phyloP scores from a whole-genome alignment of 2,888 invertebrate genomes.

The Caenorhabditis macrosperma region DNA sequence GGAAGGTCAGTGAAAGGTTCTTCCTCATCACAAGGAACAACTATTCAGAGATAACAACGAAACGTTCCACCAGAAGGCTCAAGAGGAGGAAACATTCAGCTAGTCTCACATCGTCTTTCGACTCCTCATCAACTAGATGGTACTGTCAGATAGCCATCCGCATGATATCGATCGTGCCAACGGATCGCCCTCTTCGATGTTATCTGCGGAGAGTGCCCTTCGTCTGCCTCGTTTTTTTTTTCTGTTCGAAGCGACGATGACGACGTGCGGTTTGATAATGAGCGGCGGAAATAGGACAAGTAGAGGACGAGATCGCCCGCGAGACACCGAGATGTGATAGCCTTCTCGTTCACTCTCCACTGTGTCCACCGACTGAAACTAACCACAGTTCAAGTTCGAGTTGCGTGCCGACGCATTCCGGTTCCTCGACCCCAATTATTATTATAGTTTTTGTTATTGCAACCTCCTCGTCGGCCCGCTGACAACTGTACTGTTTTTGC shows the following conservation, averaged over 20 bases:
- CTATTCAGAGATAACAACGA: neutral
- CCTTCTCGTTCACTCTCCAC: neutral
- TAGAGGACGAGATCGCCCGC: constrained; percentile 10
- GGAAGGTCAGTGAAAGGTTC: neutral
- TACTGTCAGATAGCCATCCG: constrained; percentile 4
- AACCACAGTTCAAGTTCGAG: neutral
- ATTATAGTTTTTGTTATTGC: constrained; percentile 11
- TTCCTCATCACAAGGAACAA: neutral
- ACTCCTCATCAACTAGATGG: constrained; percentile 5
- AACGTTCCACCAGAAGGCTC: neutral
- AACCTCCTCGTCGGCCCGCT: neutral
- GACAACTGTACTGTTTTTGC: constrained; percentile 11
- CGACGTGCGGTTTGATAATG: constrained; percentile 39
- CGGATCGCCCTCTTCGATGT: neutral
- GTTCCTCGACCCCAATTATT: constrained; percentile 13
- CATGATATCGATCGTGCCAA: constrained; percentile 10
- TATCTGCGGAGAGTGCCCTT: constrained; percentile 18
- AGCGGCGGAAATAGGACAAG: constrained; percentile 41
- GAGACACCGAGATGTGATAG: constrained; percentile 6
- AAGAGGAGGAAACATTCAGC: neutral
- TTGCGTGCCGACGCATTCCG: neutral
- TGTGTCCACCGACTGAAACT: neutral
- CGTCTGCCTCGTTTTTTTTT: constrained; percentile 16
- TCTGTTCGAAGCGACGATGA: constrained; percentile 25
- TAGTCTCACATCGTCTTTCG: neutral